Percentiles rank a stretch among this genome's conserved stretches.
These are phyloP conservation scores for Megaustenia siamemsis DNA, from an alignment of 2,888 invertebrate genomes.

Conservation along the genomic window DNA sequence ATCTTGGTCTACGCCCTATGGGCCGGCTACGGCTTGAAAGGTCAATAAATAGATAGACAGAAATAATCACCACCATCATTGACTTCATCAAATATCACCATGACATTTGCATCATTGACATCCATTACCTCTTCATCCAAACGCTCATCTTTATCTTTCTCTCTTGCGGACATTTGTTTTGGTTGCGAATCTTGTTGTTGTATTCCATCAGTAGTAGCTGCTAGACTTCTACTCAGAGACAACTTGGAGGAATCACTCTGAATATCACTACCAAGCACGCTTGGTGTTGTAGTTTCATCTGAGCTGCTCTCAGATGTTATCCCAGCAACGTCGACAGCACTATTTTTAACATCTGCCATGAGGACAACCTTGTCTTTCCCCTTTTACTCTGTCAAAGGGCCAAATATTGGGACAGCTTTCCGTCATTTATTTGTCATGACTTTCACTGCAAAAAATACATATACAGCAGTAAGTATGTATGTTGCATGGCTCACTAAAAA, in stretches of 20 bases:
- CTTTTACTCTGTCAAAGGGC: too few species aligned
- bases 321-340: not conserved
- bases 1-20: too few species aligned
- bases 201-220: not conserved
- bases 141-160: slow-evolving; percentile 13
- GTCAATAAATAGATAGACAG: too few species aligned
- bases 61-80: not conserved
- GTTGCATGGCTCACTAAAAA: too few species aligned
- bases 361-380: too few species aligned
- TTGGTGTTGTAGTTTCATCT: not conserved
- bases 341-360: slow-evolving; percentile 34
- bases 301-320: slow-evolving; percentile 6
- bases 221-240: not conserved
- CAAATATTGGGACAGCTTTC: too few species aligned
- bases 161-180: not conserved
- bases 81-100: too few species aligned
- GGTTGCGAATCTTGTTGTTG: not conserved
- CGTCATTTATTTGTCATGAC: too few species aligned
- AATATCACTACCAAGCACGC: not conserved
- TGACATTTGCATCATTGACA: not conserved
- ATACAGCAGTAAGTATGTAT: too few species aligned
- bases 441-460: too few species aligned
- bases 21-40: too few species aligned
- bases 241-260: not conserved
- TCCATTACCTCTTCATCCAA: slow-evolving; percentile 31